Evolutionary conservation across 2,113 vertebrate species (phyloP), one percentile per base, ranked within the genome.

Genomic region (Cavia porcellus): DNA sequence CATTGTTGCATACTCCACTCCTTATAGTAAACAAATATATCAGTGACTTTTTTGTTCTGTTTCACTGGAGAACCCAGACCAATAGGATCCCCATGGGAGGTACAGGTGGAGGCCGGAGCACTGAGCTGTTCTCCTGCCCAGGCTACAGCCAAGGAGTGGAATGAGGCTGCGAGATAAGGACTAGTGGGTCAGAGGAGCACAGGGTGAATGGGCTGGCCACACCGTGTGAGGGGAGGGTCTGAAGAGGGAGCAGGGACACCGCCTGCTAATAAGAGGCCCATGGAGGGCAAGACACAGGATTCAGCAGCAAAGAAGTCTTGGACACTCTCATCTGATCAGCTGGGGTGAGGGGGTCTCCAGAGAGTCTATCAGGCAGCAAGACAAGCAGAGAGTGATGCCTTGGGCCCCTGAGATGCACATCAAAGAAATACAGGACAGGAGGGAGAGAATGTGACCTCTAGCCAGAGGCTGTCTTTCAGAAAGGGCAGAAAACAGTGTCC

Each of bases 221-320:
- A 30, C 25, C 0, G 7, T 35, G 0, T 5, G 25, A 22, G 45
- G 79, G 57, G 55, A 70, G 61, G 3, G 1, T 42, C 32, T 35
- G 24, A 7, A 52, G 30, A n/a, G 30, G 50, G 38, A 22, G 20
- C 25, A 17, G 13, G 15, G 2, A 7, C n/a, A 13, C 24, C 8
- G 12, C 25, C 9, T 0, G 15, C 28, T 15, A 11, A 19, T 14
- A 13, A 9, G 45, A 68, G 64, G 38, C 9, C 35, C 2, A 7
- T 1, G 13, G 52, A 22, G 38, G 7, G 0, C 0, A 5, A 0
- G 1, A 35, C 11, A 20, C 0, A 5, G n/a, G 19, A 59, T 4
- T 74, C n/a, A 9, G 38, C 11, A 38, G 7, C 7, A 3, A 3
- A 32, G 64, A 74, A 32, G 25, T 32, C 17, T 9, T 32, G 8